Evolutionary conservation across 2,888 invertebrate genomes (phyloP), one percentile per base, ranked within the genome.

Genomic region (Leuctra nigra): DNA sequence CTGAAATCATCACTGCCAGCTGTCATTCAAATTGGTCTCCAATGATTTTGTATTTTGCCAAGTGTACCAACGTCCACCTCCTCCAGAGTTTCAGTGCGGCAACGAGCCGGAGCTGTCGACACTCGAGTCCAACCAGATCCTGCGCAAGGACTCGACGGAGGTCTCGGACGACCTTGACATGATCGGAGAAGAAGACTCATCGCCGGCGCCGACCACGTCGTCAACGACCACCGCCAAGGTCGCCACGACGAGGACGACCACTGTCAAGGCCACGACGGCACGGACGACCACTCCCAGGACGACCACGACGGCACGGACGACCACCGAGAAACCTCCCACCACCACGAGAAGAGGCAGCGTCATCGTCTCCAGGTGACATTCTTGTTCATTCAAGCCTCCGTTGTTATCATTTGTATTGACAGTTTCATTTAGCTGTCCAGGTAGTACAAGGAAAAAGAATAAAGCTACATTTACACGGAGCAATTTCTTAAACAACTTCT

Each of bases 61-160:
- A n/a, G n/a, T n/a, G n/a, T n/a, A n/a, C n/a, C n/a, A n/a, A n/a
- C n/a, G n/a, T n/a, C n/a, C n/a, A n/a, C n/a, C n/a, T n/a, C n/a
- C n/a, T n/a, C n/a, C 63, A 75, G 75, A 75, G 62, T 67, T 75
- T 65, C 66, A 63, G 18, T 75, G 72, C 60, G 71, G 72, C n/a
- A n/a, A n/a, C n/a, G n/a, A n/a, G n/a, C n/a, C n/a, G n/a, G n/a
- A n/a, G n/a, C n/a, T n/a, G n/a, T n/a, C n/a, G n/a, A 77, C 75
- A 24, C 79, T 80, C 25, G 75, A 69, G 50, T 64, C 66, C 62
- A 68, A 66, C 57, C 68, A 70, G 48, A 44, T 44, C 44, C 20
- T 23, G 1, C 44, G 44, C 4, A 66, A 66, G 67, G 69, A 70
- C 69, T 18, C 69, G 70, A 2, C 67, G 70, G 41, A 47, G 9